phyloP scores from a whole-genome alignment of 2,888 invertebrate genomes.

The Horisme vitalbata region DNA sequence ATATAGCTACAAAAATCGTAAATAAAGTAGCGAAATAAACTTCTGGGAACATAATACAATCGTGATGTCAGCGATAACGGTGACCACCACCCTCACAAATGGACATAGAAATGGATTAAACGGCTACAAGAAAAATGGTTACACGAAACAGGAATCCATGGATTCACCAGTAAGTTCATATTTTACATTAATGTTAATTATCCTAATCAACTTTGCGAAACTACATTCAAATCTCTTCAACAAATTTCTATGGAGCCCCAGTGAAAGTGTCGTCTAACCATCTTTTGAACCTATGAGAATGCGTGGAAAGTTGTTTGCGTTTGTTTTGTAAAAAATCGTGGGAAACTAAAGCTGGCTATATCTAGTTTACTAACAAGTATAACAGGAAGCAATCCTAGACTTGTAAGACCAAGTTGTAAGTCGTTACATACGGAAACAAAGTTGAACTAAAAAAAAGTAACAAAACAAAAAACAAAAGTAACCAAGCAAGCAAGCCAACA shows the following conservation, averaged over 20 bases:
- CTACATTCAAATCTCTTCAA: constrained; percentile 20
- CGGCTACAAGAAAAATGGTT: constrained; percentile 72
- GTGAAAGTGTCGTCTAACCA: constrained; percentile 41
- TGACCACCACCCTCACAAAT: constrained; percentile 69
- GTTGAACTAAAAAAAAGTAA: constrained; percentile 25
- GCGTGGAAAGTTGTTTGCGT: constrained; percentile 28
- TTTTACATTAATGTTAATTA: not conserved
- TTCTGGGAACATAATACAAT: constrained; percentile 33
- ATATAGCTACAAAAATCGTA: constrained; percentile 13
- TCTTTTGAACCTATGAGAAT: constrained; percentile 26
- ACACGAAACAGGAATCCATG: constrained; percentile 51
- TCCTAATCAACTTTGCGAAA: no score
- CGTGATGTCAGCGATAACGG: constrained; percentile 69
- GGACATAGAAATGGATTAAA: constrained; percentile 64
- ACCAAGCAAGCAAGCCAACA: no score
- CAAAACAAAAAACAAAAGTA: no score
- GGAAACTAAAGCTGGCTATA: not conserved
- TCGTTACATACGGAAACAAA: constrained; percentile 24
- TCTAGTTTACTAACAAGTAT: not conserved
- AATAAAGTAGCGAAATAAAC: constrained; percentile 22
- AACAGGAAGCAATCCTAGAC: constrained; percentile 16
- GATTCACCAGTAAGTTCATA: constrained; percentile 57
- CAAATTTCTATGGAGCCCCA: constrained; percentile 25
- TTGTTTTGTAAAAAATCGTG: not conserved
- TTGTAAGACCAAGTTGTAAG: constrained; percentile 3